Evolutionary conservation across 2,888 invertebrate genomes (phyloP), one percentile per base, ranked within the genome.

Genomic region (Nipponacmea schrenckii): DNA sequence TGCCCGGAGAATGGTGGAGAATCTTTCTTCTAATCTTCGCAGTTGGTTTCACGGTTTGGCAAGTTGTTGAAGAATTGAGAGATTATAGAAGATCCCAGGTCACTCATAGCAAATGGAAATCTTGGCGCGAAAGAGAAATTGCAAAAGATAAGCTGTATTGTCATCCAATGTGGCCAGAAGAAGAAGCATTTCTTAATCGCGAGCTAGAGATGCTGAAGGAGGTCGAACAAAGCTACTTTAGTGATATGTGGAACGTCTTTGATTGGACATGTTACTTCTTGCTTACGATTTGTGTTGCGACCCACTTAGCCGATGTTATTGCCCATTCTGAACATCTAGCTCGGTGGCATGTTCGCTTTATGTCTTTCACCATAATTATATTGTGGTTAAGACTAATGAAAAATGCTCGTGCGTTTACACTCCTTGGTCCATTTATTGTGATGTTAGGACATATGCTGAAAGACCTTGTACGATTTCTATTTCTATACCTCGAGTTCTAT

Each of bases 161-260:
- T 74, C 88, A 88, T 75, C 86, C 86, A 64, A 74, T 85, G 31
- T 88, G 87, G 87, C 88, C 88, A 10, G 87, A 86, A 69, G 88
- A 88, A 72, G 74, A 77, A 69, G 71, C 74, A 12, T 88, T 84
- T 71, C 78, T 87, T 24, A 63, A 74, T 26, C 70, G 78, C 45
- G 87, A 88, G 70, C 71, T 80, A 17, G 71, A 77, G 10, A 78
- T 75, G 14, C 64, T 88, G 46, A 80, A 84, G n/a, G 77, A 83
- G 2, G 73, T 77, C 14, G 73, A 76, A 26, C 85, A 86, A 17
- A 83, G 84, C 68, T 88, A 88, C 75, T 86, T 86, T 71, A 82
- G 74, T 65, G 88, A 88, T 73, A 77, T 75, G 66, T 88, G 87
- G 87, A 88, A 88, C 72, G 82, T 86, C 63, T 87, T 87, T 80